These are phyloP conservation scores for Ammodramus savannarum DNA, from an alignment of 2,113 vertebrate genomes.

Conservation along the genomic window DNA sequence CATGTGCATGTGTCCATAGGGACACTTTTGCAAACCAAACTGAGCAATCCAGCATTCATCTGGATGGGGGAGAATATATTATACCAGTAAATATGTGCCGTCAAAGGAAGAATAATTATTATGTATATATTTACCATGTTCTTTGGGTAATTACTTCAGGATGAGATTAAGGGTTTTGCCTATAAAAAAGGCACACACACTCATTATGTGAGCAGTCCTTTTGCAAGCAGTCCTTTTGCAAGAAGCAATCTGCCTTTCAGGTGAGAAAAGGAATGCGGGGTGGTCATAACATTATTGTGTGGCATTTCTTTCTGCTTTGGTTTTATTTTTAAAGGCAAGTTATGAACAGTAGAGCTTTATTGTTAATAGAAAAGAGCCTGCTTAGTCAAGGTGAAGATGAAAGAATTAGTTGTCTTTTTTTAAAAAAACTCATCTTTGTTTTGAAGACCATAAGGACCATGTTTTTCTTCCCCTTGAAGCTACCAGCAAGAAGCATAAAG, in stretches of 20 bases:
- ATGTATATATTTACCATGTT: neutral
- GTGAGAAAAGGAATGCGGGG: neutral
- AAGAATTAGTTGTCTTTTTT: neutral
- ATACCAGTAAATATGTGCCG: neutral
- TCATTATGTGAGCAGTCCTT: no score
- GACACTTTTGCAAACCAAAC: neutral
- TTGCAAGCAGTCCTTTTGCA: neutral
- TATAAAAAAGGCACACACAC: neutral
- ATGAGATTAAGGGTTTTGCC: neutral
- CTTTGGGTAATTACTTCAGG: neutral
- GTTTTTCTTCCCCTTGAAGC: neutral
- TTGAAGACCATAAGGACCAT: neutral
- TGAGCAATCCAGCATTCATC: neutral
- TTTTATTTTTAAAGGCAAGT: neutral
- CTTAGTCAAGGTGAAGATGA: neutral
- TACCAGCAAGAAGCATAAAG: neutral
- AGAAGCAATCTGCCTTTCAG: neutral
- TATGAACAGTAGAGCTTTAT: neutral
- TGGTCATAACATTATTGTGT: neutral
- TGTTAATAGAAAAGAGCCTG: neutral
- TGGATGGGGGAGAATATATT: neutral
- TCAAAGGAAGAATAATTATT: neutral
- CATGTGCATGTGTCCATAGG: neutral
- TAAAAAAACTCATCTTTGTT: neutral
- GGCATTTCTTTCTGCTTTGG: neutral